A percentile compares a stretch with the other conserved stretches of the same genome.
phyloP scores from a whole-genome alignment of 2,888 invertebrate species.

The Macrophya alboannulata region DNA sequence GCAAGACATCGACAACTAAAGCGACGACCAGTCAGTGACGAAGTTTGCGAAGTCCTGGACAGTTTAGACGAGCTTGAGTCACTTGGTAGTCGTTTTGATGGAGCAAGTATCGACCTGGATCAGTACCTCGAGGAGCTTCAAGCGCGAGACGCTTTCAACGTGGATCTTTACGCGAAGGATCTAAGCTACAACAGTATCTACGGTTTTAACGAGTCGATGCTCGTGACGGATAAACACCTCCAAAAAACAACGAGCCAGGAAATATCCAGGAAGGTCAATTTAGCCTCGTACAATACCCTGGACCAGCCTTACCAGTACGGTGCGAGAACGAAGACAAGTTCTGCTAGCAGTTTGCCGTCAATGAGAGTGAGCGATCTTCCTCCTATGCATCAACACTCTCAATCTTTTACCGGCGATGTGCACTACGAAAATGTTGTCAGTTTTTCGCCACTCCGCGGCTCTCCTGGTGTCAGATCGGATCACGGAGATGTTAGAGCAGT shows the following conservation, averaged over 20 bases:
- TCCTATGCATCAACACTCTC: slow-evolving; percentile 74
- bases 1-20: slow-evolving; percentile 85
- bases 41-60: slow-evolving; percentile 80
- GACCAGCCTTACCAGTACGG: slow-evolving; percentile 71
- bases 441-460: slow-evolving; percentile 71
- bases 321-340: slow-evolving; percentile 72
- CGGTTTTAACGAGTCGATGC: slow-evolving; percentile 74
- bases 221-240: slow-evolving; percentile 68
- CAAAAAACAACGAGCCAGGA: slow-evolving; percentile 71
- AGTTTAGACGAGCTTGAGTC: slow-evolving; percentile 87
- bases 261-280: slow-evolving; percentile 62
- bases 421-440: slow-evolving; percentile 76
- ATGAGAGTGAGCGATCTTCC: slow-evolving; percentile 76
- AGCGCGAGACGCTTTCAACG: slow-evolving; percentile 80
- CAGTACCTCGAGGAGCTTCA: slow-evolving; percentile 86
- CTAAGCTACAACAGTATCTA: slow-evolving; percentile 76
- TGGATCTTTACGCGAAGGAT: slow-evolving; percentile 77
- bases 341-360: slow-evolving; percentile 76
- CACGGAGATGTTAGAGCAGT: slow-evolving; percentile 62
- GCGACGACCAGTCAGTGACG: slow-evolving; percentile 88
- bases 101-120: slow-evolving; percentile 85
- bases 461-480: slow-evolving; percentile 66
- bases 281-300: slow-evolving; percentile 61
- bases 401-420: slow-evolving; percentile 76
- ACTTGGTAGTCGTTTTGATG: slow-evolving; percentile 82